phyloP scores from a whole-genome alignment of 2,888 invertebrate species.

The Hypercompe scribonia region DNA sequence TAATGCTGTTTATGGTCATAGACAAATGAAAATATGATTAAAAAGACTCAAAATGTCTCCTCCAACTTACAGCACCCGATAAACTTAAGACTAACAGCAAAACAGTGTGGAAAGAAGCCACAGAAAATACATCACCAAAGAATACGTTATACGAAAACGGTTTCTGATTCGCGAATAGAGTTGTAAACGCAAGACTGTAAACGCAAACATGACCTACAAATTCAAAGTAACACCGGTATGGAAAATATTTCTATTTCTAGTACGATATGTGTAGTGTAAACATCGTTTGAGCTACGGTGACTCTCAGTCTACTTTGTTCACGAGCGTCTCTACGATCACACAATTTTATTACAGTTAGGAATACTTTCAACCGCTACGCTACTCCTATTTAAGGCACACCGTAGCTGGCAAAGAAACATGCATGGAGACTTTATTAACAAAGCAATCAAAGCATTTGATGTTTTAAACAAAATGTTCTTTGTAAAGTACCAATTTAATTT shows the following conservation, averaged over 20 bases:
- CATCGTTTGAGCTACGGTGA: conserved; percentile 46
- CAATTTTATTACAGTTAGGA: conserved; percentile 38
- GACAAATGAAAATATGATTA: background rate
- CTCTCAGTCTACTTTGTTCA: conserved; percentile 41
- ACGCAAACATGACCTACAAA: conserved; percentile 37
- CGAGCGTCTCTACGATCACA: conserved; percentile 28
- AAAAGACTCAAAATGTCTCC: background rate
- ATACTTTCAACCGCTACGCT: conserved; percentile 33
- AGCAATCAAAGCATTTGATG: background rate
- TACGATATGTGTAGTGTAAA: conserved; percentile 36
- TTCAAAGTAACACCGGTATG: conserved; percentile 27
- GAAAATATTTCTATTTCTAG: conserved; percentile 45
- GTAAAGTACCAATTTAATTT: no score
- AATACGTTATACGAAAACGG: background rate
- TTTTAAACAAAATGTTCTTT: background rate
- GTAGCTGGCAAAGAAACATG: conserved; percentile 34
- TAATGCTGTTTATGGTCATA: background rate
- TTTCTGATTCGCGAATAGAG: conserved; percentile 7
- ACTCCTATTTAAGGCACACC: conserved; percentile 18
- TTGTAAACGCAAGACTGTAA: conserved; percentile 16
- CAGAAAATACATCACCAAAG: background rate
- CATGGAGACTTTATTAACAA: conserved; percentile 13
- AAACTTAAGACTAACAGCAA: background rate
- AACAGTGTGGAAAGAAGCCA: background rate
- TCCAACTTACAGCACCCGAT: background rate